A percentile compares a stretch with the other conserved stretches of the same genome.
These are phyloP conservation scores for Camptogramma bilineatum DNA, from an alignment of 2,888 invertebrate species.

Conservation along the genomic window DNA sequence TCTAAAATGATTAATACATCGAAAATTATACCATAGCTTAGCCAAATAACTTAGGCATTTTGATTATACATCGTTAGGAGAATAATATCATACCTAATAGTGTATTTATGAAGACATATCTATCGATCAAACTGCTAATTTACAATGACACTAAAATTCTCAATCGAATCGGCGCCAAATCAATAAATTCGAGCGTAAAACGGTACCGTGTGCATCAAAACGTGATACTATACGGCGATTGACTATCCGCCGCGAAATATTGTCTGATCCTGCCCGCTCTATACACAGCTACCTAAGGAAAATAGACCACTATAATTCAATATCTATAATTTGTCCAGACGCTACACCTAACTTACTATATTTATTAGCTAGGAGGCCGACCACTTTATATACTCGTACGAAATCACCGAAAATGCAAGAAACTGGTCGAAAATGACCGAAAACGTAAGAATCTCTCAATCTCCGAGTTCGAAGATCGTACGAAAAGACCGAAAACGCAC, in stretches of 20 bases:
- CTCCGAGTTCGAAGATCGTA: no score
- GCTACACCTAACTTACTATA: slow-evolving; percentile 52
- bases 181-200: slow-evolving; percentile 20
- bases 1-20: no score
- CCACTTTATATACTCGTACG: not conserved
- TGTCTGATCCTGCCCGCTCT: slow-evolving; percentile 27
- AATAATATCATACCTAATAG: no score
- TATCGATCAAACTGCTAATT: no score
- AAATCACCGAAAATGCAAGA: not conserved
- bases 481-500: no score
- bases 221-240: slow-evolving; percentile 40
- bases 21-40: no score
- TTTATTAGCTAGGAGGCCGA: slow-evolving; percentile 35
- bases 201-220: slow-evolving; percentile 48
- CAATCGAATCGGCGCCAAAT: not conserved
- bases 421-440: not conserved
- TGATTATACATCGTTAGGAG: no score
- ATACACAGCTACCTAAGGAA: slow-evolving; percentile 76
- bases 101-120: no score
- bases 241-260: slow-evolving; percentile 45
- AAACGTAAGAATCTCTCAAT: not conserved
- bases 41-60: no score
- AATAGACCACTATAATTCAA: slow-evolving; percentile 65
- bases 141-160: no score
- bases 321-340: slow-evolving; percentile 59